phyloP scores from a whole-genome alignment of 2,797 vertebrate species.

The Pseudotriccus pelzelni region DNA sequence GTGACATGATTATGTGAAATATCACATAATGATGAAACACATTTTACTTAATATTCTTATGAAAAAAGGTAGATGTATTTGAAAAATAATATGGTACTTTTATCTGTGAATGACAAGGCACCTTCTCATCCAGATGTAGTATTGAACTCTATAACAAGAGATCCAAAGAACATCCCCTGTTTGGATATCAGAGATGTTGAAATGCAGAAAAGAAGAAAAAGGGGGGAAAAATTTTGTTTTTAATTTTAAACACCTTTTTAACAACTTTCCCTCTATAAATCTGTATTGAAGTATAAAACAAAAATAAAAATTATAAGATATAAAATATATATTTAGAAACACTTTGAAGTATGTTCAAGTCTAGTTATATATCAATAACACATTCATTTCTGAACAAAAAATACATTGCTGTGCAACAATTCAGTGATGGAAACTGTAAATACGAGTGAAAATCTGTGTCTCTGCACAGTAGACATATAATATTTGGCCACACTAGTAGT shows the following conservation, averaged over 20 bases:
- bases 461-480: not conserved
- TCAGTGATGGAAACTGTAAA: not conserved
- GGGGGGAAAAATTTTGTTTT: not conserved
- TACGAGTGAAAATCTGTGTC: not conserved
- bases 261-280: not conserved
- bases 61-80: not conserved
- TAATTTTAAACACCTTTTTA: not conserved
- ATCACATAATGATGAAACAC: not conserved
- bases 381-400: not conserved
- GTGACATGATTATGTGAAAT: not conserved
- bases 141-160: not conserved
- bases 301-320: not conserved
- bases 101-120: not conserved
- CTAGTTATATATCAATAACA: not conserved
- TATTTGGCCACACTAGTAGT: not conserved
- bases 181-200: not conserved
- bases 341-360: not conserved
- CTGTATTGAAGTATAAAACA: not conserved
- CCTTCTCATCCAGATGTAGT: not conserved
- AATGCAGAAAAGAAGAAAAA: not conserved
- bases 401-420: not conserved
- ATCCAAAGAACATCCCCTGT: not conserved
- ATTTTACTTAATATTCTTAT: not conserved
- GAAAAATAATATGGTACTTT: not conserved
- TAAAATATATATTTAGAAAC: not conserved